Conservation (phyloP, 2,888 invertebrate species). For the Axea sp. region DNA sequence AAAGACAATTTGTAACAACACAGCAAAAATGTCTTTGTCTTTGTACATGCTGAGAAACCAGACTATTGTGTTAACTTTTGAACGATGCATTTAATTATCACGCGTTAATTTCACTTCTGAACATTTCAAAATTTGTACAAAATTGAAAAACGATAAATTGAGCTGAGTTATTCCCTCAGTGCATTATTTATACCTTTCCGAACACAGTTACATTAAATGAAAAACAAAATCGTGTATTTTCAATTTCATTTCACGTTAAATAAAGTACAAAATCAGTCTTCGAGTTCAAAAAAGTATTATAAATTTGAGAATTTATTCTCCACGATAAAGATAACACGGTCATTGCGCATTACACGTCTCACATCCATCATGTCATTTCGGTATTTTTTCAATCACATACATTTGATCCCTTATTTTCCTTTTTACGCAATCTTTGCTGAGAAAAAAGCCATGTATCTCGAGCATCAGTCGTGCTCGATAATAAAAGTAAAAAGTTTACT, state of each 20-base stretch:
- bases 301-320: constrained; percentile 28
- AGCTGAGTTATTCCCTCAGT: no score
- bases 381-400: constrained; percentile 26
- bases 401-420: constrained; percentile 13
- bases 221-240: constrained; percentile 21
- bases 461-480: neutral
- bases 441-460: neutral
- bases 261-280: constrained; percentile 26
- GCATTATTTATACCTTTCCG: neutral
- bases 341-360: constrained; percentile 22
- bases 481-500: constrained; percentile 10
- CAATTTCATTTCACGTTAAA: constrained; percentile 17
- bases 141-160: no score
- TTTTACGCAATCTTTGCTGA: constrained; percentile 9
- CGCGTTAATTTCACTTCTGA: no score
- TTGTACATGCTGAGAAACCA: no score
- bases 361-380: constrained; percentile 33
- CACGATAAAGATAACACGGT: constrained; percentile 21
- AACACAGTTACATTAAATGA: neutral
- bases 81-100: no score
- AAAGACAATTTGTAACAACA: no score
- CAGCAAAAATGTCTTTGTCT: no score
- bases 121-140: no score
- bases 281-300: constrained; percentile 18
- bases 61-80: no score